Conservation (phyloP, 2,797 vertebrate genomes). For the Gymnopithys bicolor region DNA sequence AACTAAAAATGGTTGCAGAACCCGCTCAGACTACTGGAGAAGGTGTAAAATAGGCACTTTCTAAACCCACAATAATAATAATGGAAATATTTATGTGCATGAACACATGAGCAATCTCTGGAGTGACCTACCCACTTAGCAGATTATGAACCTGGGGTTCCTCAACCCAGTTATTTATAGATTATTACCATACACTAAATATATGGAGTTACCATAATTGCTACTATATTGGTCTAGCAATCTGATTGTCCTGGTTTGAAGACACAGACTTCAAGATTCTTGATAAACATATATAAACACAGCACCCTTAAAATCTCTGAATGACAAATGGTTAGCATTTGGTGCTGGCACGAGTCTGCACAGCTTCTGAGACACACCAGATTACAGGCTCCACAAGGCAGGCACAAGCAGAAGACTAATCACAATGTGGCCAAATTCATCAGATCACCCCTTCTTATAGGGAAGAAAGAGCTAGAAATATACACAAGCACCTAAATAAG, state of each 20-base stretch:
- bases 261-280: background rate
- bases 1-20: conserved; percentile 25
- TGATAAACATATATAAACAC: background rate
- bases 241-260: background rate
- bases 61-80: conserved; percentile 32
- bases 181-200: background rate
- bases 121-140: conserved; percentile 10
- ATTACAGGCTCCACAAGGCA: background rate
- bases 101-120: background rate
- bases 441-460: background rate
- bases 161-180: background rate
- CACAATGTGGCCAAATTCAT: background rate
- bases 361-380: background rate
- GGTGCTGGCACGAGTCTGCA: background rate
- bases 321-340: background rate
- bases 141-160: background rate
- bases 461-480: background rate
- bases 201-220: background rate
- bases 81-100: background rate
- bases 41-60: background rate
- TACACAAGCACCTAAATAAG: background rate
- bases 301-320: background rate
- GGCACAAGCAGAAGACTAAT: background rate
- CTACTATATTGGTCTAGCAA: background rate
- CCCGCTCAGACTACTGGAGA: conserved; percentile 2